phyloP scores from a whole-genome alignment of 1,140 invertebrate genomes.

The Brachionus manjavacas region DNA sequence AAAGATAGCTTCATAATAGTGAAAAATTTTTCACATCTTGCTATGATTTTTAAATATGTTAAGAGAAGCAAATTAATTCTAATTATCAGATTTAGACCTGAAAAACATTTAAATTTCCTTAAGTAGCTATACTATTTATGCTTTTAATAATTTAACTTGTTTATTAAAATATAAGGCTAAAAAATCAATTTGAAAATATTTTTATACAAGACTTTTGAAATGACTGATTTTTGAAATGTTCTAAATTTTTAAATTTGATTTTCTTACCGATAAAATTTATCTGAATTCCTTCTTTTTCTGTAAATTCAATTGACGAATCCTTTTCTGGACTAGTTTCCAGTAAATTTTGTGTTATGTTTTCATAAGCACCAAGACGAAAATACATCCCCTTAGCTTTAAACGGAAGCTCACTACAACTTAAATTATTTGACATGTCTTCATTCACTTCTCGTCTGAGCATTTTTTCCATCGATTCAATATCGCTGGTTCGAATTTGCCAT shows the following conservation, averaged over 20 bases:
- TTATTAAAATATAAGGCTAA: too few species aligned
- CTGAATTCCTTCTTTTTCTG: background rate
- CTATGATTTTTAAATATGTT: too few species aligned
- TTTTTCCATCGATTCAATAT: background rate
- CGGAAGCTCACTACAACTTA: background rate
- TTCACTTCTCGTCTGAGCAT: background rate
- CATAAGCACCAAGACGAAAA: background rate
- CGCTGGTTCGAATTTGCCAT: background rate
- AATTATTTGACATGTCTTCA: background rate
- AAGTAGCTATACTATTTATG: too few species aligned
- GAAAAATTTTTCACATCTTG: too few species aligned
- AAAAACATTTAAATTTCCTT: too few species aligned
- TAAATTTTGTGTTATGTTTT: background rate
- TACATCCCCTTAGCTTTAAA: background rate
- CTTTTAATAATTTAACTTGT: too few species aligned
- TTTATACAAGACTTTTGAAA: background rate
- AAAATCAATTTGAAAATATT: background rate
- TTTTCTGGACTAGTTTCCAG: background rate
- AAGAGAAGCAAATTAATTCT: too few species aligned
- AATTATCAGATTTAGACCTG: too few species aligned
- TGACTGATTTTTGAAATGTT: background rate
- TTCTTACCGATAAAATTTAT: background rate
- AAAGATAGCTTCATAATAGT: too few species aligned
- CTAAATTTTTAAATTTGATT: background rate
- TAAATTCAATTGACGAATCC: background rate